A percentile compares a stretch with the other conserved stretches of the same genome.
Evolutionary conservation across 2,888 invertebrate species (phyloP).

Genomic region (Melipona bicolor): DNA sequence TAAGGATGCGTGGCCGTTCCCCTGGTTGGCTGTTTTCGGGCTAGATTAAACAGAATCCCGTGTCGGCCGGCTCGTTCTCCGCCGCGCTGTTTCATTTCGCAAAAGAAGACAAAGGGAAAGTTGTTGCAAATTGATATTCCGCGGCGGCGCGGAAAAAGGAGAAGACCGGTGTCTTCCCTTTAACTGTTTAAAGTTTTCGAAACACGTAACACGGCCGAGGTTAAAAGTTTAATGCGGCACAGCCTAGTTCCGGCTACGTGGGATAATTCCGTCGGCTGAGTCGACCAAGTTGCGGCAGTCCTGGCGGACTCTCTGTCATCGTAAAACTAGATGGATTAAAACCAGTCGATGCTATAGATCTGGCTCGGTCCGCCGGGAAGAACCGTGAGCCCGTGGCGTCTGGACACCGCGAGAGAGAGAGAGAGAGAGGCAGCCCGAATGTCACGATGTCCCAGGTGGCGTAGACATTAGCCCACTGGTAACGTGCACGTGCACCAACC

Average conservation of each 20-base stretch:
- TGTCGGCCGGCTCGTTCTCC: neutral
- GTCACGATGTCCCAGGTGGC: slow-evolving; percentile 72
- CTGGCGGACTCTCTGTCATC: slow-evolving; percentile 47
- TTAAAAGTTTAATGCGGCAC: slow-evolving; percentile 11
- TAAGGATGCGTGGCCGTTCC: slow-evolving; percentile 50
- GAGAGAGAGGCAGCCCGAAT: slow-evolving; percentile 42
- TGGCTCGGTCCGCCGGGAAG: slow-evolving; percentile 33
- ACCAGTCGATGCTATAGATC: slow-evolving; percentile 37
- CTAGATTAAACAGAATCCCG: slow-evolving; percentile 24
- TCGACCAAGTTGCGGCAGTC: slow-evolving; percentile 27
- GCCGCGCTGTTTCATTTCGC: neutral
- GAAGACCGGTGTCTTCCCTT: neutral
- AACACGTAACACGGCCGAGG: neutral
- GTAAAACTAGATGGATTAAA: slow-evolving; percentile 65
- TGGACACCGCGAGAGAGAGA: slow-evolving; percentile 21
- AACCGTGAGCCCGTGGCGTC: slow-evolving; percentile 21
- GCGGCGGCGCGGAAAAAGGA: neutral
- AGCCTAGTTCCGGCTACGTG: neutral
- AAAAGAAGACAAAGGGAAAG: too few species aligned
- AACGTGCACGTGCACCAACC: slow-evolving; percentile 63
- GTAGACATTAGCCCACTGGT: slow-evolving; percentile 64
- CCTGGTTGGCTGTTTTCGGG: neutral
- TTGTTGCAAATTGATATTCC: neutral
- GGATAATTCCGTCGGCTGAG: slow-evolving; percentile 37
- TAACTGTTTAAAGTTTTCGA: neutral